Base-by-base conservation (phyloP, 1,140 invertebrate species). In the Aphidius ervi region DNA sequence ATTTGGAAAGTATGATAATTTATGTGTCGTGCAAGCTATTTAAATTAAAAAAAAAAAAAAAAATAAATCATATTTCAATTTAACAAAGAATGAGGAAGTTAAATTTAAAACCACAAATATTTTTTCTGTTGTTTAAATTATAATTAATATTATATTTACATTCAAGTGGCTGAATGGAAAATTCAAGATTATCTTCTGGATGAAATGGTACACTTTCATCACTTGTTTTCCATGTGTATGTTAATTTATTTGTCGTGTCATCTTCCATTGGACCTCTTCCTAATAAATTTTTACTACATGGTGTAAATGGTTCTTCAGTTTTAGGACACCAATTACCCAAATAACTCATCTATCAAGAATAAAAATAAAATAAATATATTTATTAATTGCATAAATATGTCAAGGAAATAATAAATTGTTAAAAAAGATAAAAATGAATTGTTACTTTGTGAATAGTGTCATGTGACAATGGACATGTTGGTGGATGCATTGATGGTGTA, bases 221-320 rank as follows among this genome's bases (percentile, higher is more conserved):
- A 5, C n/a, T 37, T 1, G 40, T 65, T 46, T 77, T 78, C 77
- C 77, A 78, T 0, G 62, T 65, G 67, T 83, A 90, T 71, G 89
- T 87, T 65, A 88, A 84, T 61, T 87, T 86, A 55, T 88, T 85
- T 0, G 88, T 89, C 0, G 88, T 90, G 54, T 85, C 75, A 56
- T 85, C 84, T 67, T 88, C 85, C 80, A 89, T 86, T 9, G 86
- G 85, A 1, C 87, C 88, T 65, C 83, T 79, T 0, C 86, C 81
- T 68, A 73, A 41, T 49, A 67, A 65, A 16, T 71, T 59, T 9
- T 62, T 70, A 0, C 9, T 56, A 31, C 75, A 77, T 0, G 74
- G 75, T 9, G 46, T 60, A 1, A 72, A 68, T n/a, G 68, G 43
- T n/a, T 54, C 8, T 48, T 73, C 71, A 8, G 67, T 70, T 45